Conservation (phyloP, 2,113 vertebrate species). For the Diadophis punctatus region DNA sequence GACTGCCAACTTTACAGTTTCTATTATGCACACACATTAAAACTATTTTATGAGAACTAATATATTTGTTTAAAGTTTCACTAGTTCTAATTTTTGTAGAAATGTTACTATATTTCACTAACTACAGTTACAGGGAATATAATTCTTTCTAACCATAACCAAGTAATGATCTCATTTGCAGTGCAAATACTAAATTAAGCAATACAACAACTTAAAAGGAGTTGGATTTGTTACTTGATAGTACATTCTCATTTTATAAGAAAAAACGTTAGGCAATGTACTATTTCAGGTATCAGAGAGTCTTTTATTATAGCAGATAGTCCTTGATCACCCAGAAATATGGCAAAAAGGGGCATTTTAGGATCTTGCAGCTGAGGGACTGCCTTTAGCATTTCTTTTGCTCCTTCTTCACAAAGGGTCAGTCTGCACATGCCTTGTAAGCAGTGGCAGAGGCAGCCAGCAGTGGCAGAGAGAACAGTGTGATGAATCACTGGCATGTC, state of each 20-base stretch:
- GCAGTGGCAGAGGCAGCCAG: no score
- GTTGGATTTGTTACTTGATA: neutral
- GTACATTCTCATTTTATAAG: neutral
- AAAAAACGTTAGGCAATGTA: neutral
- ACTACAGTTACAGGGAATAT: neutral
- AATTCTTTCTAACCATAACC: neutral
- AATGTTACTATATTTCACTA: neutral
- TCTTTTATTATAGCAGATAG: neutral
- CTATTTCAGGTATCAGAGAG: neutral
- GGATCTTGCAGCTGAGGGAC: neutral
- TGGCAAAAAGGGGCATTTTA: neutral
- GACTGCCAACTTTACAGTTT: neutral
- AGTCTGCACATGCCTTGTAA: neutral
- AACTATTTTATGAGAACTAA: constrained; percentile 24
- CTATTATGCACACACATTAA: constrained; percentile 16
- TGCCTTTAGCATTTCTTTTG: neutral
- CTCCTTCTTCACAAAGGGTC: neutral
- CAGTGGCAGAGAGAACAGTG: neutral
- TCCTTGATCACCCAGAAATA: neutral
- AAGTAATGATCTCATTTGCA: neutral
- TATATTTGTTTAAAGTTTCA: neutral
- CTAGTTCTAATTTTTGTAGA: neutral
- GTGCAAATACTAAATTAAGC: neutral
- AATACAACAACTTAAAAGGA: constrained; percentile 4
- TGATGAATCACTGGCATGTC: neutral